Evolutionary conservation across 2,888 invertebrate genomes (phyloP).

Genomic region (Leptopterna dolabrata): DNA sequence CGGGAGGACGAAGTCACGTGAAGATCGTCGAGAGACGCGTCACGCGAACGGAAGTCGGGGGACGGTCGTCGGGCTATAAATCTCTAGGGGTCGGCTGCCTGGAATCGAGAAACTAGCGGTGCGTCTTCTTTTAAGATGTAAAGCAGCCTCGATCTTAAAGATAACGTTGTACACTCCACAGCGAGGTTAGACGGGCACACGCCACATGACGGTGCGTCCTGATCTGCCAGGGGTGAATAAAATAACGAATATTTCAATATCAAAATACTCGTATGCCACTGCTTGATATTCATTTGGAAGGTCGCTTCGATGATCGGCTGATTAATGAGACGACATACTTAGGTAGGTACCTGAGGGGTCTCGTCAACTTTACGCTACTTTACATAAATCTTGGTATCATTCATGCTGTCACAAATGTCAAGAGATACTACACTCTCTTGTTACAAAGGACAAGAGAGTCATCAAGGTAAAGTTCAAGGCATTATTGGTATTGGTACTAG

Average conservation of each 20-base stretch:
- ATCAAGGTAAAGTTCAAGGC: too few relatives aligned
- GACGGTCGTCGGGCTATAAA: not conserved
- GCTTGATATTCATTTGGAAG: too few relatives aligned
- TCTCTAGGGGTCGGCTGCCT: not conserved
- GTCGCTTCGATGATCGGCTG: too few relatives aligned
- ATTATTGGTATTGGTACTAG: too few relatives aligned
- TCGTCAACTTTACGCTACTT: too few relatives aligned
- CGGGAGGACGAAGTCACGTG: conserved; percentile 35
- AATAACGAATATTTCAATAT: not conserved
- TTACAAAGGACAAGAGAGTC: too few relatives aligned
- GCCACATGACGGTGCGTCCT: not conserved
- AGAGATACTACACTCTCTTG: too few relatives aligned
- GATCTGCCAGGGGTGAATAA: not conserved
- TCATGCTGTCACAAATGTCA: too few relatives aligned
- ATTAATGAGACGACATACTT: too few relatives aligned
- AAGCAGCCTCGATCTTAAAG: not conserved
- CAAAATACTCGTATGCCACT: too few relatives aligned
- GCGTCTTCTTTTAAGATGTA: conserved; percentile 16
- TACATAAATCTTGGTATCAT: too few relatives aligned
- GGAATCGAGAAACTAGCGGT: not conserved
- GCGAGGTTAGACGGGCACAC: not conserved
- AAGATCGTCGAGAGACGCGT: not conserved
- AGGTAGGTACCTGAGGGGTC: too few relatives aligned
- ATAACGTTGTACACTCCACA: not conserved
- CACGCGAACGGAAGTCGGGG: conserved; percentile 48